Conservation (phyloP, 1,140 invertebrate genomes). For the Diorhabda elongata region DNA sequence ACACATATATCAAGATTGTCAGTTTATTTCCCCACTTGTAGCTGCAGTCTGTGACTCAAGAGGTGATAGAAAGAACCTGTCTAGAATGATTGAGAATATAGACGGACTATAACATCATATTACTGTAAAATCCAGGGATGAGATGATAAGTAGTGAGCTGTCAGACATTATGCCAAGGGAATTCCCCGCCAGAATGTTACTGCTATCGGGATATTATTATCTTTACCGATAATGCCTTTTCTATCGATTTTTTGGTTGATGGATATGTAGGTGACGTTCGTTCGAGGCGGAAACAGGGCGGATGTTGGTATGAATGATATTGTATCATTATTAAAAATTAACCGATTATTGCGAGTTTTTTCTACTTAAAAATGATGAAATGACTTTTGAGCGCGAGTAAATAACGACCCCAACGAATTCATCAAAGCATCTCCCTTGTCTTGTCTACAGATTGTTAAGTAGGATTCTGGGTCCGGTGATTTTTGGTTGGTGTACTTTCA, state of each 20-base stretch:
- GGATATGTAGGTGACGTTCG: too few relatives aligned
- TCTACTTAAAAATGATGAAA: too few relatives aligned
- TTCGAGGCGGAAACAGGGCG: too few relatives aligned
- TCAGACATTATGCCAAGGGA: conserved; percentile 36
- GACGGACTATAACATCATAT: conserved; percentile 46
- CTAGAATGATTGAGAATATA: conserved; percentile 43
- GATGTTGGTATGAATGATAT: too few relatives aligned
- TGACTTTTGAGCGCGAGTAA: too few relatives aligned
- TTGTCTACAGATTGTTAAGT: too few relatives aligned
- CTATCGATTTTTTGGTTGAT: conserved; percentile 6
- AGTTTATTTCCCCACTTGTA: conserved; percentile 17
- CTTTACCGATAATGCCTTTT: conserved; percentile 25
- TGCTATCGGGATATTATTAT: conserved; percentile 32
- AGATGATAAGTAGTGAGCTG: conserved; percentile 41
- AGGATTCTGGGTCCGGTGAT: too few relatives aligned
- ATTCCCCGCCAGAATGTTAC: conserved; percentile 28
- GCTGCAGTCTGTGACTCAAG: conserved; percentile 14
- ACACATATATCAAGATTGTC: conserved; percentile 2
- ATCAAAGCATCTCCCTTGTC: too few relatives aligned
- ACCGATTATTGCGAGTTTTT: too few relatives aligned
- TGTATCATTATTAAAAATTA: too few relatives aligned
- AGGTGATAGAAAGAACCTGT: conserved; percentile 38
- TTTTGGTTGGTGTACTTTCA: too few relatives aligned
- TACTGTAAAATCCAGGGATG: conserved; percentile 35
- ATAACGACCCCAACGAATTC: too few relatives aligned